Evolutionary conservation across 2,888 invertebrate genomes (phyloP).

Genomic region (Parnassius mnemosyne): DNA sequence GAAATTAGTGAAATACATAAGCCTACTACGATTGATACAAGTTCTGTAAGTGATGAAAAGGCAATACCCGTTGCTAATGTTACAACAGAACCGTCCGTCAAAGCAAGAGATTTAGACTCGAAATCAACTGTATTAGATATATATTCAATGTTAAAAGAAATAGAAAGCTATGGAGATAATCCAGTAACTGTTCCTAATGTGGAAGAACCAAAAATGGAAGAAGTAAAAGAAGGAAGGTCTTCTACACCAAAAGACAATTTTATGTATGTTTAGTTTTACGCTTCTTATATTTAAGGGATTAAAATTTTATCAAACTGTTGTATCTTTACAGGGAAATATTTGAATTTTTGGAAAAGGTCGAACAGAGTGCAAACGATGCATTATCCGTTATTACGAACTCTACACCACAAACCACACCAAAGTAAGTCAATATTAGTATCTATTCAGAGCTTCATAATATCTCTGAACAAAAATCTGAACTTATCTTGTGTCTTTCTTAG

Average conservation of each 20-base stretch:
- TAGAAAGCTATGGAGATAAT: slow-evolving; percentile 70
- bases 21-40: slow-evolving; percentile 8
- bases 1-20: slow-evolving; percentile 10
- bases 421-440: slow-evolving; percentile 44
- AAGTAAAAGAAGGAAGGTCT: slow-evolving; percentile 48
- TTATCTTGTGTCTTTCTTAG: too few relatives aligned
- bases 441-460: too few relatives aligned
- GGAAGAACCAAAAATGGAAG: slow-evolving; percentile 37
- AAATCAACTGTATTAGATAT: slow-evolving; percentile 73
- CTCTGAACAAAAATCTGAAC: too few relatives aligned
- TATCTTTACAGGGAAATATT: slow-evolving; percentile 80
- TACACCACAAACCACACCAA: slow-evolving; percentile 64
- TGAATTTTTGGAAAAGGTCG: slow-evolving; percentile 84
- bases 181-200: slow-evolving; percentile 51
- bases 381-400: slow-evolving; percentile 64
- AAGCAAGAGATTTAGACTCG: slow-evolving; percentile 50
- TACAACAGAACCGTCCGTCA: slow-evolving; percentile 38
- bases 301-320: neutral
- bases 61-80: slow-evolving; percentile 25
- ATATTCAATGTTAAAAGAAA: slow-evolving; percentile 76
- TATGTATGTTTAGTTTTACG: slow-evolving; percentile 47
- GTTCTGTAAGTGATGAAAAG: slow-evolving; percentile 16
- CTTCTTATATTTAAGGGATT: too few relatives aligned
- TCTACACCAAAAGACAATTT: slow-evolving; percentile 66
- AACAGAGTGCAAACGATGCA: slow-evolving; percentile 76